These are phyloP conservation scores for Zygothrica quintamaculata DNA, from an alignment of 2,888 invertebrate genomes.

Conservation along the genomic window DNA sequence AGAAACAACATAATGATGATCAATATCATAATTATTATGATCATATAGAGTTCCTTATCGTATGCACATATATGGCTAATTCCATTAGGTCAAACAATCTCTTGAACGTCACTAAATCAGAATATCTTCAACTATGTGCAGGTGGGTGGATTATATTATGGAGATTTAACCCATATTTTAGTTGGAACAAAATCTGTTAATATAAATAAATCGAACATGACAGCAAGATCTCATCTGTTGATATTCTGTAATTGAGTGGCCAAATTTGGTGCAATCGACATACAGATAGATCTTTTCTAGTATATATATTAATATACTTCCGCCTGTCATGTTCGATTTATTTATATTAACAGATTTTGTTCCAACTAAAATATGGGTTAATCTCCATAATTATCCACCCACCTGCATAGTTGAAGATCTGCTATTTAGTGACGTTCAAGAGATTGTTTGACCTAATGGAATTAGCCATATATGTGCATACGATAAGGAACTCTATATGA, in stretches of 20 bases:
- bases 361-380: no score
- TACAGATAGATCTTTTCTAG: neutral
- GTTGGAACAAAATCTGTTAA: no score
- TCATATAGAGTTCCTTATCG: slow-evolving; percentile 13
- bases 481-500: slow-evolving; percentile 13
- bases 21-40: neutral
- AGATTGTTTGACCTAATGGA: slow-evolving; percentile 43
- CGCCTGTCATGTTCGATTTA: slow-evolving; percentile 14
- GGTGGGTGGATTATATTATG: slow-evolving; percentile 45
- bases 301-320: slow-evolving; percentile 7
- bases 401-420: slow-evolving; percentile 19
- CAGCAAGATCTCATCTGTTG: neutral
- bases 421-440: slow-evolving; percentile 39
- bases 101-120: slow-evolving; percentile 39
- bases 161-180: no score
- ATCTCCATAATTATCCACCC: slow-evolving; percentile 48
- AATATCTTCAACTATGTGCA: slow-evolving; percentile 16
- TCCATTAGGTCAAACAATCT: slow-evolving; percentile 43
- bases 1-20: slow-evolving; percentile 8
- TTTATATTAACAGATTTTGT: no score
- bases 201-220: slow-evolving; percentile 17
- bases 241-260: no score
- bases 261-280: no score
- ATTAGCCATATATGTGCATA: slow-evolving; percentile 24
- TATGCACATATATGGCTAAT: slow-evolving; percentile 24